Conservation (phyloP, 2,888 invertebrate species). For the Pristionchus maxplancki region DNA sequence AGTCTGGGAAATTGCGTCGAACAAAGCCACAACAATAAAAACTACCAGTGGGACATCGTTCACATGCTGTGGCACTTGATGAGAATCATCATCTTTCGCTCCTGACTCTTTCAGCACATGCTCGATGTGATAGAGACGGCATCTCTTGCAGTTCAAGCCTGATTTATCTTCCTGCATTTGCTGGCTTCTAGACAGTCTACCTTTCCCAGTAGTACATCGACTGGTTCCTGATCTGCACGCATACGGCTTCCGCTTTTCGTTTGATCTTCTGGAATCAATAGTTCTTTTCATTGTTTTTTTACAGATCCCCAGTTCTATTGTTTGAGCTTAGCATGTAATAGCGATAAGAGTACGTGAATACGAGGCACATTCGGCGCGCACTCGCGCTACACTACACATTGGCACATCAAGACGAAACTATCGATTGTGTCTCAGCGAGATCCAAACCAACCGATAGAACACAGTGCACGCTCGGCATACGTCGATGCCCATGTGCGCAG, state of each 20-base stretch:
- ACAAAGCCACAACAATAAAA: no score
- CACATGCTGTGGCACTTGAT: no score
- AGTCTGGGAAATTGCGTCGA: no score
- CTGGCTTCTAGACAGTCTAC: no score
- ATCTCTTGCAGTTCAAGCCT: slow-evolving; percentile 17
- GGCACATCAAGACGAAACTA: no score
- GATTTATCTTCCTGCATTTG: background rate
- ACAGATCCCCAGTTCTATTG: no score
- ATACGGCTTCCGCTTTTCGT: background rate
- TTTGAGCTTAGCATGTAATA: no score
- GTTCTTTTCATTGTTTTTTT: no score
- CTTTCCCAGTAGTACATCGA: background rate
- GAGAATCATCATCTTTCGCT: background rate
- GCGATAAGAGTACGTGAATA: no score
- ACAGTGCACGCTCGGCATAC: slow-evolving; percentile 18
- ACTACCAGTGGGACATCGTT: no score
- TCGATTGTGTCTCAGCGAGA: no score
- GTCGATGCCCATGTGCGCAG: slow-evolving; percentile 6
- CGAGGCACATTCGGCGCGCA: background rate
- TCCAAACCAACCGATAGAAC: background rate
- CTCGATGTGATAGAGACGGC: background rate
- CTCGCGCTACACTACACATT: no score
- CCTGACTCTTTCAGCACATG: background rate
- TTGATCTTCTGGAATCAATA: background rate
- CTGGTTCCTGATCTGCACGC: background rate